Conservation (phyloP, 2,888 invertebrate genomes). For the Octonoba sinensis region DNA sequence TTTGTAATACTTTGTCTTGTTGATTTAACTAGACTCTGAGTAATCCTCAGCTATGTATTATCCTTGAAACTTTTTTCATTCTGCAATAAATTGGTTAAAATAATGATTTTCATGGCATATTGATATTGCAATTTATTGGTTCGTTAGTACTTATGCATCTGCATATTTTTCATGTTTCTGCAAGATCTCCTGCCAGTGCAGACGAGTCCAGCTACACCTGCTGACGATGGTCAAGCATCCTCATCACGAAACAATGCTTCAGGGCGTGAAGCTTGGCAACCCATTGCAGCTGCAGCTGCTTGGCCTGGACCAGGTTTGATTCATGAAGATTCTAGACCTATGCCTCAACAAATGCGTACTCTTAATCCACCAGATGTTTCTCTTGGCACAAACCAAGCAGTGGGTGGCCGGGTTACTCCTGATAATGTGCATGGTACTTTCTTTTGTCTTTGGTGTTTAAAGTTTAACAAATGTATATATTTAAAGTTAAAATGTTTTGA, state of each 20-base stretch:
- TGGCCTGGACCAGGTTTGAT: slow-evolving; percentile 24
- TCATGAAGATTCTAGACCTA: slow-evolving; percentile 26
- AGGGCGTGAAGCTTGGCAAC: slow-evolving; percentile 39
- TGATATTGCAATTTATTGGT: neutral
- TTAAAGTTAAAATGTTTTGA: too few relatives aligned
- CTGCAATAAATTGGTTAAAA: too few relatives aligned
- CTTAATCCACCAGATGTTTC: slow-evolving; percentile 63
- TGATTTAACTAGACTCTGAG: too few relatives aligned
- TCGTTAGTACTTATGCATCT: neutral
- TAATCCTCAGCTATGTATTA: too few relatives aligned
- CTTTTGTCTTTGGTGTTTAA: neutral
- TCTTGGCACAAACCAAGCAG: slow-evolving; percentile 57
- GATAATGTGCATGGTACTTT: slow-evolving; percentile 61
- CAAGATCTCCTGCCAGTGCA: slow-evolving; percentile 62
- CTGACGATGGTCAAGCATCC: slow-evolving; percentile 54
- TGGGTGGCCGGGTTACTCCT: slow-evolving; percentile 50
- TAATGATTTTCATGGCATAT: too few relatives aligned
- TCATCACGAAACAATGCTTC: slow-evolving; percentile 25
- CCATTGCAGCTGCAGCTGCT: slow-evolving; percentile 8
- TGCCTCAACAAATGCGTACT: slow-evolving; percentile 45
- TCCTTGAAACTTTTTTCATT: too few relatives aligned
- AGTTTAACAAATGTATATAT: too few relatives aligned
- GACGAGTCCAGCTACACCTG: slow-evolving; percentile 61
- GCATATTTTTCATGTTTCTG: neutral
- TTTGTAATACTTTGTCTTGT: too few relatives aligned